Evolutionary conservation across 2,113 vertebrate genomes (phyloP), one percentile per base, ranked within the genome.

Genomic region (Numida meleagris): DNA sequence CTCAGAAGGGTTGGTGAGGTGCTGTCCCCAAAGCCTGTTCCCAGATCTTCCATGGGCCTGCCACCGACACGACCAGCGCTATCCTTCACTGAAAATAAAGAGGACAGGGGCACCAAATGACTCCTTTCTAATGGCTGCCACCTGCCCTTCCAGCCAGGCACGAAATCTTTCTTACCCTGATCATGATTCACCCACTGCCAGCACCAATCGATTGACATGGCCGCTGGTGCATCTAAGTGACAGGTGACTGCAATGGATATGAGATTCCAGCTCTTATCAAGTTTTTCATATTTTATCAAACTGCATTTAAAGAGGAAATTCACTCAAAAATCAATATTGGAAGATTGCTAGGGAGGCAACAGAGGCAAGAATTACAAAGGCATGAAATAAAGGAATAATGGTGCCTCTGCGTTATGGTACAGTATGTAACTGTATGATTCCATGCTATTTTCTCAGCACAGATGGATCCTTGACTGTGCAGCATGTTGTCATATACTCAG

Each of bases 381-480:
- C 46, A 78, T 63, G 61, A 93, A 92, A 90, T 72, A 72, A 78
- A 88, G 94, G 51, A 92, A 90, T 45, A 81, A 65, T 1, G 0
- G 29, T 86, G 79, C 77, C 46, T 71, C 51, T 95, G 77, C 89
- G 76, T 82, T 93, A 92, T 84, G 81, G 81, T 90, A 92, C 81
- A 89, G 73, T 61, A 68, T 72, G 78, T 84, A 82, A 90, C 86
- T 82, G 48, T 48, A 94, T 17, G 66, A 75, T 83, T 90, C 77
- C 46, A 72, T 90, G 90, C 90, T 94, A 84, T 92, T 94, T 95
- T 96, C 80, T 86, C 96, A 93, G 92, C 86, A 94, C 94, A 96
- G 96, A 96, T 94, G 96, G 96, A 89, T 86, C 50, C 76, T 96
- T 76, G 34, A 81, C 82, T 88, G 79, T 88, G 88, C 82, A 77